Evolutionary conservation across 2,797 vertebrate genomes (phyloP).

Genomic region (Dicrostonyx torquatus): DNA sequence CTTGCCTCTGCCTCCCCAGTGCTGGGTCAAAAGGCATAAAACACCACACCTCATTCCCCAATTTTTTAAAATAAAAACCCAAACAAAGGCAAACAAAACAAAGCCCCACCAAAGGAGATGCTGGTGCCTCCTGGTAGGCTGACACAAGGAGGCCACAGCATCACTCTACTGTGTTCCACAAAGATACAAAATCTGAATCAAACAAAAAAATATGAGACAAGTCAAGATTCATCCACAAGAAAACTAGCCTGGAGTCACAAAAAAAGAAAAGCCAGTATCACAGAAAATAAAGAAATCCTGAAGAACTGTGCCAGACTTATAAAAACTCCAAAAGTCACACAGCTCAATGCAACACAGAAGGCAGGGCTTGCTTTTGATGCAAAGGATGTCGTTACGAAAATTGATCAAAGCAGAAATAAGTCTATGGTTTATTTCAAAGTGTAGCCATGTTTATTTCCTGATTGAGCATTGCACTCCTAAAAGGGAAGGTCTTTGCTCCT

Average conservation of each 20-base stretch:
- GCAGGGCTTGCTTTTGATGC: background rate
- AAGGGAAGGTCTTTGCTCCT: conserved; percentile 22
- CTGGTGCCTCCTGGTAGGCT: background rate
- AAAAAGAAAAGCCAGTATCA: background rate
- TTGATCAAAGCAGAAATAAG: background rate
- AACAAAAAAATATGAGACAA: background rate
- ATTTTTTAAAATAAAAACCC: background rate
- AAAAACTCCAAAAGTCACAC: background rate
- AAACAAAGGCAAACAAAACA: background rate
- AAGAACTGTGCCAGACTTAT: background rate
- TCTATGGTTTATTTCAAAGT: conserved; percentile 18
- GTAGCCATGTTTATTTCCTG: background rate
- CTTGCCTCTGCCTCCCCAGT: background rate
- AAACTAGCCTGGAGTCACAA: background rate
- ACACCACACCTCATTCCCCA: background rate
- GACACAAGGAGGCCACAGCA: accelerated
- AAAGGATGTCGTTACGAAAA: background rate
- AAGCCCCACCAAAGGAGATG: background rate
- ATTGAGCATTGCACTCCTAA: background rate
- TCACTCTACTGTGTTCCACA: background rate
- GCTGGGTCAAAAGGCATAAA: background rate
- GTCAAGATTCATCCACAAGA: conserved; percentile 19
- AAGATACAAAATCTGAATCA: background rate
- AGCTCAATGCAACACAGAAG: background rate
- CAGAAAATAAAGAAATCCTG: background rate